Base-by-base conservation (phyloP, 2,797 vertebrate genomes). In the Poeciliopsis gracilis region DNA sequence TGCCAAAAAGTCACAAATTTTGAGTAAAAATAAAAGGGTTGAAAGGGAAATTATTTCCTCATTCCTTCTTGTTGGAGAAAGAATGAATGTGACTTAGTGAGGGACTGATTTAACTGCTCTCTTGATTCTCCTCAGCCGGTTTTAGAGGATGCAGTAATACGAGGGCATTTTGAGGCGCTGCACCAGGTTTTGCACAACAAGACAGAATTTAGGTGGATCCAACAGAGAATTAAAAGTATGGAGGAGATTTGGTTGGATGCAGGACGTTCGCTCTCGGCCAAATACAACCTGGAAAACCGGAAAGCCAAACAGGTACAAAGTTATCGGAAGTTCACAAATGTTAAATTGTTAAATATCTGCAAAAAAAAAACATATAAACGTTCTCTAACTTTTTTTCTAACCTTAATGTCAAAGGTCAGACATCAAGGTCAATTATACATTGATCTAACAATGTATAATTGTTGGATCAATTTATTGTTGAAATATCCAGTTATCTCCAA, bases 171-270 rank as follows among this genome's bases (percentile, higher is more conserved):
- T 4, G 36, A 51, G 53, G 72, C 11, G 57, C 51, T 90, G 8
- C 73, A 84, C 49, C n/a, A 57, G 13, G 25, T 20, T 51, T n/a
- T 89, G 67, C 28, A 49, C 16, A 73, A 67, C 1, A 78, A 28
- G 46, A 10, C 16, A 1, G 71, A 84, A 51, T 84, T 82, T 49
- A 30, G 2, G 0, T 87, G 84, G 87, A 85, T 89, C 53, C n/a
- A 67, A 5, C 75, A 80, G 77, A 80, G 87, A 66, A 79, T 90
- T 57, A 25, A 4, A 33, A 87, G 84, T n/a, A 87, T 87, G 85
- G 82, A 76, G 8, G 18, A 69, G 9, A 81, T 86, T 16, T 90
- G 87, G 85, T 45, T 86, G 2, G 30, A 89, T 25, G 87, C 85
- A 0, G 82, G 79, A 36, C 72, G 18, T 5, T 82, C 84, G 4